Evolutionary conservation across 2,113 vertebrate genomes (phyloP), one percentile per base, ranked within the genome.

Genomic region (Turnix velox): DNA sequence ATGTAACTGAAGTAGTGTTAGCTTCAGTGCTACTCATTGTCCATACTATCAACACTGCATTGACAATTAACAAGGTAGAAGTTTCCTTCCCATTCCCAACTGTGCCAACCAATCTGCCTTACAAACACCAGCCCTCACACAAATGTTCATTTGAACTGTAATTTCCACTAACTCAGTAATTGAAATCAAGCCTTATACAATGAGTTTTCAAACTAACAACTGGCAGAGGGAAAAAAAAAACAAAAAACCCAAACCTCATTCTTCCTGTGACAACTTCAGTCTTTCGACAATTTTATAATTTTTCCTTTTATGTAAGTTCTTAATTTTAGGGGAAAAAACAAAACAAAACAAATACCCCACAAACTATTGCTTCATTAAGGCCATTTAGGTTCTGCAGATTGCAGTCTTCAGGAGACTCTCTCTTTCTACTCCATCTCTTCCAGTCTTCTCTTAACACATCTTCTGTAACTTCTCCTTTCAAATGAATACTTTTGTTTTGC

Each of bases 391-490:
- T 33, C 39, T 49, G n/a, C 43, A 75, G 51, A 18, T 7, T n/a
- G n/a, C 69, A 49, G 4, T 24, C 18, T 52, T 84, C 49, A 48
- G 33, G 18, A 80, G 22, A 68, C 30, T 22, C n/a, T 17, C 30
- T 22, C n/a, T 17, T 45, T 66, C 20, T 16, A 66, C 3, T 4
- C 6, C 10, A 8, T 31, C 15, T 19, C 7, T 18, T 68, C 16
- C 59, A 59, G n/a, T 33, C 27, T n/a, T 37, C 57, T 86, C 43
- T 51, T 31, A 52, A 35, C 0, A 0, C 35, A 42, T 63, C 55
- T 78, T 51, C 43, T n/a, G 22, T 12, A 86, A 12, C 16, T 77
- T 35, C 18, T 18, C 33, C 54, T 51, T 80, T 78, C 55, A 80
- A 80, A 84, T n/a, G 0, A 67, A 87, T 43, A 28, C 8, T 33